These are phyloP conservation scores for Zosterops pallidus DNA, from an alignment of 2,113 vertebrate genomes.

Conservation along the genomic window DNA sequence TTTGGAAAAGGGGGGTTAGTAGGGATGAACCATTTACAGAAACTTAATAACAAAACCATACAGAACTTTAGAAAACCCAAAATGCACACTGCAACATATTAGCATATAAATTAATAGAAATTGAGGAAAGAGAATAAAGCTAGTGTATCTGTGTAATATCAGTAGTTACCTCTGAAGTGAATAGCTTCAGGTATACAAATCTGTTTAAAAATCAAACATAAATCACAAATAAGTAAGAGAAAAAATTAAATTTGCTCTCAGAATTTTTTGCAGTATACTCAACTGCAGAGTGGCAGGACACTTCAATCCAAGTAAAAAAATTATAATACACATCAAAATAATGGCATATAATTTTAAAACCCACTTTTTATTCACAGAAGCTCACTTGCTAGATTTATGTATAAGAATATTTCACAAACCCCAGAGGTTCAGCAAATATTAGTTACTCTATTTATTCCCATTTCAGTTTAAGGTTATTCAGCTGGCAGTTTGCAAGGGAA, in stretches of 20 bases:
- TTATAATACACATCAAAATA: slow-evolving; percentile 34
- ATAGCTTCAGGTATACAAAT: not conserved
- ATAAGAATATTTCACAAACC: slow-evolving; percentile 26
- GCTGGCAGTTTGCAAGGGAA: slow-evolving; percentile 41
- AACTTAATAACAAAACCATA: too few relatives aligned
- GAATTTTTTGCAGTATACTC: slow-evolving; percentile 4
- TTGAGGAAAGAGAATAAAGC: not conserved
- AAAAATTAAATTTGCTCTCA: slow-evolving; percentile 10
- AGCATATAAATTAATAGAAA: not conserved
- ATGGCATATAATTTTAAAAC: slow-evolving; percentile 37
- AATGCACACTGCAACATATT: too few relatives aligned
- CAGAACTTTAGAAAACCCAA: too few relatives aligned
- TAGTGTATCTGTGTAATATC: not conserved
- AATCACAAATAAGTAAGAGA: slow-evolving; percentile 13
- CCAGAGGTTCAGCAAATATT: not conserved
- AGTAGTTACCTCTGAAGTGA: not conserved
- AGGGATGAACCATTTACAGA: too few relatives aligned
- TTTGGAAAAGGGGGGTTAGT: too few relatives aligned
- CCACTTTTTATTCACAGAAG: slow-evolving; percentile 7
- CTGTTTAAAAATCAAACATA: slow-evolving; percentile 5
- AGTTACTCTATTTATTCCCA: slow-evolving; percentile 28
- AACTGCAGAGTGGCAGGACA: not conserved
- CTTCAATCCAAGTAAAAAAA: slow-evolving; percentile 13
- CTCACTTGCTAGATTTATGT: not conserved
- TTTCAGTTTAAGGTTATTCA: slow-evolving; percentile 2